Conservation (phyloP, 2,797 vertebrate species). For the Antrozous pallidus region DNA sequence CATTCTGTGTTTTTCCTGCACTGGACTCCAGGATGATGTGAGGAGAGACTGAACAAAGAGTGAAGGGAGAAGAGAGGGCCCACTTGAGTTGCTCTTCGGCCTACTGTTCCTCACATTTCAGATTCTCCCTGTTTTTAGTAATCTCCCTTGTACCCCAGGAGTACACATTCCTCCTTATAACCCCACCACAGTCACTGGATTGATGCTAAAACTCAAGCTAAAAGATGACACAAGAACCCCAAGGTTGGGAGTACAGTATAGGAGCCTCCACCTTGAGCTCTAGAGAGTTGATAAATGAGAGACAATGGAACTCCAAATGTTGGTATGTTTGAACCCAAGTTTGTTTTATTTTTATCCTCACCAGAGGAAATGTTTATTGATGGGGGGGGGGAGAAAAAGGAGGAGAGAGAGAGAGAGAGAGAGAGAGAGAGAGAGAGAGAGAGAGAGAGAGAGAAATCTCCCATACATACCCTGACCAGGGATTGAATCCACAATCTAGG, state of each 20-base stretch:
- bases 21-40: conserved; percentile 1
- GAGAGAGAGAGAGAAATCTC: neutral
- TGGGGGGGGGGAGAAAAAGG: too few species aligned
- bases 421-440: neutral
- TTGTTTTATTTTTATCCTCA: neutral
- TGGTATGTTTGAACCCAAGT: neutral
- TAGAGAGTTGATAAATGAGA: neutral
- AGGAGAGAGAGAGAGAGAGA: neutral
- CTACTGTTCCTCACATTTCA: neutral
- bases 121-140: neutral
- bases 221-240: neutral
- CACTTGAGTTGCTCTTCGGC: neutral
- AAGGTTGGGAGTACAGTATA: neutral
- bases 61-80: neutral
- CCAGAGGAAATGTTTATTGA: neutral
- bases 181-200: neutral
- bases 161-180: neutral
- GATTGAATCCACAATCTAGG: neutral
- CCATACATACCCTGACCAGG: neutral
- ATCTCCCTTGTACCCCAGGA: neutral
- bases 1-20: conserved; percentile 30
- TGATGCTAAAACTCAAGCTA: neutral
- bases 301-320: neutral
- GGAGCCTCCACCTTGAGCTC: neutral
- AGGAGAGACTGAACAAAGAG: conserved; percentile 8